Evolutionary conservation across 2,888 invertebrate genomes (phyloP).

Genomic region (Drosophila demipolita): DNA sequence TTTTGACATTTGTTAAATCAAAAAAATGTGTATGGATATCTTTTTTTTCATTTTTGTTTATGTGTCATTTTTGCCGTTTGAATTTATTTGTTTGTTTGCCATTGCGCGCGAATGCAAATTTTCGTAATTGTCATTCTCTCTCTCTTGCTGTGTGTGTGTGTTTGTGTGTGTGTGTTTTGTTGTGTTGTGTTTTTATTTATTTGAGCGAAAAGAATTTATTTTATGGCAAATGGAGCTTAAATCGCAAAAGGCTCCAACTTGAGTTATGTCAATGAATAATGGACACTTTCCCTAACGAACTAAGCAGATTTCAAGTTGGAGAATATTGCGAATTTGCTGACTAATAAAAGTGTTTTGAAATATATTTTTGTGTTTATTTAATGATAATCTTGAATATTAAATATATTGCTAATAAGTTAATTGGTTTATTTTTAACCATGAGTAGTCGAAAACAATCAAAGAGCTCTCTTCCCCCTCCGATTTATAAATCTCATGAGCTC

Average conservation of each 20-base stretch:
- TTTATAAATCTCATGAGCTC: slow-evolving; percentile 14
- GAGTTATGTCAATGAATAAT: slow-evolving; percentile 58
- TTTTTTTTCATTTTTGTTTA: slow-evolving; percentile 54
- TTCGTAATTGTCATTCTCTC: slow-evolving; percentile 68
- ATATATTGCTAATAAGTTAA: slow-evolving; percentile 43
- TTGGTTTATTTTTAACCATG: slow-evolving; percentile 10
- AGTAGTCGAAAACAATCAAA: slow-evolving; percentile 4
- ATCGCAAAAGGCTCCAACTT: slow-evolving; percentile 43
- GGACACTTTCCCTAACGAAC: slow-evolving; percentile 41
- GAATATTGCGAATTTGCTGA: neutral
- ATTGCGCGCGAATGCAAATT: slow-evolving; percentile 73
- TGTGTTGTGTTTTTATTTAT: slow-evolving; percentile 57
- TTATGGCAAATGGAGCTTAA: slow-evolving; percentile 62
- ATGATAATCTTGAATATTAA: neutral
- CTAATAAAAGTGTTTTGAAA: slow-evolving; percentile 22
- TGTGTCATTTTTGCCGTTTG: slow-evolving; percentile 71
- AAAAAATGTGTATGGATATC: slow-evolving; percentile 68
- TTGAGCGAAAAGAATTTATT: slow-evolving; percentile 63
- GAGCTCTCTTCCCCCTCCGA: neutral
- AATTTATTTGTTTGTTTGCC: slow-evolving; percentile 79
- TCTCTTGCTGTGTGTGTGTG: slow-evolving; percentile 5
- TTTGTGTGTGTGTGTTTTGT: slow-evolving; percentile 14
- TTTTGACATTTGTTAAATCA: slow-evolving; percentile 77
- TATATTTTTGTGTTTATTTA: slow-evolving; percentile 4
- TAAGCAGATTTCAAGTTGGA: slow-evolving; percentile 9